Conservation (phyloP, 1,140 invertebrate species). For the Panagrolaimus sp. region DNA sequence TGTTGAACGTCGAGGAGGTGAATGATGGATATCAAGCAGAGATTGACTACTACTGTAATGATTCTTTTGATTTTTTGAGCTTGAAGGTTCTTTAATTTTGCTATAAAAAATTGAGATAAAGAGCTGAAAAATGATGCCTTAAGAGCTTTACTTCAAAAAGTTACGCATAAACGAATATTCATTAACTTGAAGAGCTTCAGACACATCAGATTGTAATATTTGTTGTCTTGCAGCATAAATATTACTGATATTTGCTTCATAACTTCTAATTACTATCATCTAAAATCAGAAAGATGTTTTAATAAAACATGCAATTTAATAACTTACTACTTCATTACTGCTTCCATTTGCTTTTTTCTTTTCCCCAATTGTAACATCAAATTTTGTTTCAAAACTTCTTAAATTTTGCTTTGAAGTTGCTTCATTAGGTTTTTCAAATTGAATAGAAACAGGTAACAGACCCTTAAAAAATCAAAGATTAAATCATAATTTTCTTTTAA, state of each 20-base stretch:
- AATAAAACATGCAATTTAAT: too few species aligned
- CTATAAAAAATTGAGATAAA: neutral
- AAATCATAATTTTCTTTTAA: too few species aligned
- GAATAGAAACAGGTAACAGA: slow-evolving; percentile 33
- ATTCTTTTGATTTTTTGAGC: neutral
- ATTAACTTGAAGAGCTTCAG: slow-evolving; percentile 21
- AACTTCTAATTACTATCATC: slow-evolving; percentile 23
- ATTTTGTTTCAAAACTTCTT: neutral
- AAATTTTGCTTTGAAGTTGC: slow-evolving; percentile 9
- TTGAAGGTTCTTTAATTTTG: slow-evolving; percentile 7
- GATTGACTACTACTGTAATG: neutral
- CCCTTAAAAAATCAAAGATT: slow-evolving; percentile 18
- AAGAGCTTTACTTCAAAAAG: slow-evolving; percentile 18
- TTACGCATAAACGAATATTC: slow-evolving; percentile 28
- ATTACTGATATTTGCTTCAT: slow-evolving; percentile 22
- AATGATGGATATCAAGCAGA: slow-evolving; percentile 2
- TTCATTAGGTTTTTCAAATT: slow-evolving; percentile 26
- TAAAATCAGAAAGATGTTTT: too few species aligned
- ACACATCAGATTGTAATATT: slow-evolving; percentile 11
- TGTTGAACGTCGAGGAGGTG: neutral
- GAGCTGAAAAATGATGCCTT: neutral
- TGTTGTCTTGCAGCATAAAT: slow-evolving; percentile 19
- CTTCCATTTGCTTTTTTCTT: slow-evolving; percentile 11
- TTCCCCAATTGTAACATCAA: slow-evolving; percentile 8
- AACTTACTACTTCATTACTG: slow-evolving; percentile 4